Evolutionary conservation across 30 jellyfish, hydroid and myxozoan genomes (phyloP), one percentile per base, ranked within the genome.

Genomic region (Calvadosia cruxmelitensis): DNA sequence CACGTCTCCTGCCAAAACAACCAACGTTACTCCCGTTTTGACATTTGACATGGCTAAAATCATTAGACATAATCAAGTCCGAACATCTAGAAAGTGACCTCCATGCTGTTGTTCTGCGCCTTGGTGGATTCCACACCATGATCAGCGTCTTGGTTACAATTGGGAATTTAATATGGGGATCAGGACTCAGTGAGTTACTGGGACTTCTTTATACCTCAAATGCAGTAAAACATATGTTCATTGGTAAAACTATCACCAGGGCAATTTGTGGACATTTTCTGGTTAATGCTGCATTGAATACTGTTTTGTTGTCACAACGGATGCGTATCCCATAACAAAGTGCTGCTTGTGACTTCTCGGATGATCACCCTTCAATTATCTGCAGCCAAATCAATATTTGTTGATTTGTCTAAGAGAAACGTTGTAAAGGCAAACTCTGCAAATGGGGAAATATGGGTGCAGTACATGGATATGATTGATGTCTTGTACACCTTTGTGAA

Each of bases 21-120:
- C 31, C 1, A 24, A 69, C 3, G 30, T 20, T 24, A n/a, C n/a
- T n/a, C 83, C 83, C 33, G 51, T 72, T 34, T 31, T 72, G 29
- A 72, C 83, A 26, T 57, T 72, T 63, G 83, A 72, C 76, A 31
- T 61, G 76, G 76, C 27, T 64, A 66, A 72, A 72, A 33, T 74
- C 83, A 3, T 25, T 53, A 25, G 33, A 10, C 61, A 57, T 72
- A 13, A n/a, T 2, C 1, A 1, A 25, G 0, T 33, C 25, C 3
- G 76, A 72, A 67, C 49, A 64, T 10, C 1, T 3, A 50, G 62
- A 49, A 5, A 71, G 75, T 53, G 25, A 2, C 3, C 5, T 70
- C 2, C 31, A 36, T 13, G 24, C n/a, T 24, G 31, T 53, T 0
- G 42, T 53, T 15, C 50, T 72, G 29, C 30, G 67, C 1, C 76